These are phyloP conservation scores for Schizopygopsis pylzovi DNA, from an alignment of 2,797 vertebrate genomes.

Conservation along the genomic window DNA sequence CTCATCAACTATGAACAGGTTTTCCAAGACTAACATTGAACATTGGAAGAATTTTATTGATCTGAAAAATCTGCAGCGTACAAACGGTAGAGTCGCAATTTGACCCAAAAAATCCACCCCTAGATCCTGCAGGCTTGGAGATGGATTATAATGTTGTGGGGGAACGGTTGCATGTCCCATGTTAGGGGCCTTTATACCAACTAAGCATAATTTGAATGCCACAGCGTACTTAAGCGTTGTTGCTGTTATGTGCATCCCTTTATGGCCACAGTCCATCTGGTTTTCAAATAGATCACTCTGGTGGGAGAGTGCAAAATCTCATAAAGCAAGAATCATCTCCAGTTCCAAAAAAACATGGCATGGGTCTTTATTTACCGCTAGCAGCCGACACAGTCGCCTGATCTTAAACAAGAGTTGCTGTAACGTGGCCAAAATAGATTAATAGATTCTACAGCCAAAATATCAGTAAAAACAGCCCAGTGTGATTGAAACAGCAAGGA, in stretches of 20 bases:
- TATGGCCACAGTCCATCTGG: conserved; percentile 28
- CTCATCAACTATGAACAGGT: conserved; percentile 4
- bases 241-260: conserved; percentile 42
- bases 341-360: conserved; percentile 20
- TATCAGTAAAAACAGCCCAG: neutral
- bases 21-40: conserved; percentile 12
- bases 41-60: neutral
- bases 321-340: conserved; percentile 24
- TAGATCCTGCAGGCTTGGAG: conserved; percentile 19
- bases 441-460: conserved; percentile 25
- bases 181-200: conserved; percentile 43
- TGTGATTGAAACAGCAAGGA: neutral
- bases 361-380: neutral
- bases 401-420: conserved; percentile 30
- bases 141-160: conserved; percentile 32
- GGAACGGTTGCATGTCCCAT: conserved; percentile 9
- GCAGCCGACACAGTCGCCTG: neutral
- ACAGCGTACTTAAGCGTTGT: conserved; percentile 19
- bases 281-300: conserved; percentile 44
- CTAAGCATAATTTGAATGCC: conserved; percentile 44
- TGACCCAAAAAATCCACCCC: conserved; percentile 28
- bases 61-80: conserved; percentile 6
- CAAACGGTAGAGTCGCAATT: conserved; percentile 26
- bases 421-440: conserved; percentile 1
- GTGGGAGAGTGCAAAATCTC: conserved; percentile 23